phyloP scores from a whole-genome alignment of 2,888 invertebrate genomes.

The Coelogynopora nodosa region DNA sequence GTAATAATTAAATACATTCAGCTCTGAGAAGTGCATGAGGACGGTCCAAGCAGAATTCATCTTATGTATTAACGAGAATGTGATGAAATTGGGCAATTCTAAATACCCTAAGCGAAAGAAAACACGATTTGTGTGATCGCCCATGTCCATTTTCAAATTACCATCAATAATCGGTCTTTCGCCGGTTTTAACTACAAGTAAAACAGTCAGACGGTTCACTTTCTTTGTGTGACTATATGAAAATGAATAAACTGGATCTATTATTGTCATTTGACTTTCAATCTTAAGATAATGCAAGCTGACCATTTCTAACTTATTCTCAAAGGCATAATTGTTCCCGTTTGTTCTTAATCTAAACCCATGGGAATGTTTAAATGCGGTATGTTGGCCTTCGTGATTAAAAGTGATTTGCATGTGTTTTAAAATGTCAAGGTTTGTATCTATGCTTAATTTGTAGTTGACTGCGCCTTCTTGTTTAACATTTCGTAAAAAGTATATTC shows the following conservation, averaged over 20 bases:
- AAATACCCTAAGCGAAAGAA: neutral
- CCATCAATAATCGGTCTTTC: neutral
- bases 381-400: neutral
- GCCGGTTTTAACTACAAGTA: neutral
- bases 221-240: neutral
- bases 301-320: slow-evolving; percentile 38
- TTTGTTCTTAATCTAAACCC: neutral
- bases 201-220: neutral
- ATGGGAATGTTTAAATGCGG: slow-evolving; percentile 19
- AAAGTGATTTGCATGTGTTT: neutral
- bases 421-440: neutral
- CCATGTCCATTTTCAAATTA: neutral
- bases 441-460: neutral
- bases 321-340: slow-evolving; percentile 14
- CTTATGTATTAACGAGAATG: neutral
- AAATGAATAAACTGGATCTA: neutral
- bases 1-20: neutral
- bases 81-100: neutral
- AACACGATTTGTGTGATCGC: neutral
- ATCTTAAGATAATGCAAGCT: slow-evolving; percentile 4
- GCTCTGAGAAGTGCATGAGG: neutral
- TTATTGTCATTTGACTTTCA: slow-evolving; percentile 9
- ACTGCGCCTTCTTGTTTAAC: neutral
- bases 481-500: neutral
- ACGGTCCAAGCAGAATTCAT: neutral